Percentiles rank a stretch among this genome's conserved stretches.
Evolutionary conservation across 2,113 vertebrate genomes (phyloP).

Genomic region (Fregetta grallaria): DNA sequence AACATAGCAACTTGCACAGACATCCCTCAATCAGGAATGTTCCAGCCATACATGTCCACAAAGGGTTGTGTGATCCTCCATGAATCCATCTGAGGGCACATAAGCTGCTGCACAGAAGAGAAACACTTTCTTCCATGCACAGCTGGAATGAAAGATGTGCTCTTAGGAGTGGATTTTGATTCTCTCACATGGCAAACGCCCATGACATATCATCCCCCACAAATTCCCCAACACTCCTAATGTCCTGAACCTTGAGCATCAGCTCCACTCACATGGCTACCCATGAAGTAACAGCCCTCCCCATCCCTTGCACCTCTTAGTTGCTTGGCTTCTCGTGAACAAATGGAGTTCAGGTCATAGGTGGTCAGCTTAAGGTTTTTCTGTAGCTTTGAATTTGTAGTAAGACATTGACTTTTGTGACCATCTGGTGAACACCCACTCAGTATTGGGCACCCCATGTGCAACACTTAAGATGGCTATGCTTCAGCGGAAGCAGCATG

Average conservation of each 20-base stretch:
- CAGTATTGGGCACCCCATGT: rapidly evolving
- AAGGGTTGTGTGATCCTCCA: rapidly evolving
- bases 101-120: neutral
- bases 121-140: neutral
- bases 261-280: neutral
- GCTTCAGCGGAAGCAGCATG: neutral
- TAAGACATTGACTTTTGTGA: neutral
- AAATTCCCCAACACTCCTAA: neutral
- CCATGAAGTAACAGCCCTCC: rapidly evolving
- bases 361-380: neutral
- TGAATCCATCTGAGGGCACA: neutral
- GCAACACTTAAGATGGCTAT: neutral
- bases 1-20: neutral
- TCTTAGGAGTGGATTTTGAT: neutral
- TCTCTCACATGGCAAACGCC: neutral
- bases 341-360: neutral
- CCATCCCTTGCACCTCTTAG: neutral
- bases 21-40: neutral
- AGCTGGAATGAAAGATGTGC: neutral
- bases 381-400: neutral
- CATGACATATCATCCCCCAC: neutral
- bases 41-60: neutral
- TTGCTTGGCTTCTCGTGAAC: neutral
- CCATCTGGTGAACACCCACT: neutral
- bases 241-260: neutral